Base-by-base conservation (phyloP, 2,888 invertebrate genomes). In the Dioctria linearis region DNA sequence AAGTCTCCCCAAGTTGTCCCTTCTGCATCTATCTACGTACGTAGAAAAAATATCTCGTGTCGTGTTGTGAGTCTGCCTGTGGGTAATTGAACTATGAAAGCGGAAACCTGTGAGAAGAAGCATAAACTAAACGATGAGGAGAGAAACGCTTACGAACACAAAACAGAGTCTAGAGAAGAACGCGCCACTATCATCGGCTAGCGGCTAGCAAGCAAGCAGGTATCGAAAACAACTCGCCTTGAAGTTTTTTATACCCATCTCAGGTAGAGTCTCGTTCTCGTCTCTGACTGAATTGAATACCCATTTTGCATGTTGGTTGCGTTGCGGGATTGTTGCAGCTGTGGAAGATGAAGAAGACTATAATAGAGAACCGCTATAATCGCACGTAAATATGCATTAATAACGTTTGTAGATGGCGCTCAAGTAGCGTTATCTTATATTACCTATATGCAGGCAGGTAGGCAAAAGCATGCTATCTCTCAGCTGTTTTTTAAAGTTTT, bases 391-490 rank as follows among this genome's bases (percentile, higher is more conserved):
- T 73, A 69, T 8, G 51, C 69, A 69, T 69, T 69, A 69, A 51
- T 73, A 73, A 73, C 43, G 59, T 73, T 49, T 40, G 73, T 13
- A 73, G 73, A 73, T 73, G 73, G 73, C 73, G 73, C 73, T 73
- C 59, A 42, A 25, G 73, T 73, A 73, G 73, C 40, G 73, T 13
- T 73, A 73, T 39, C 39, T 69, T 69, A 11, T 65, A 42, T 69
- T 69, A 39, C 51, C 25, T 25, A 25, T 25, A 51, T 51, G 5
- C 69, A 25, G 39, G 5, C 69, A 25, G 25, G 25, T 25, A 25
- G 25, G 25, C 25, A 25, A 25, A 25, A 25, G 49, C 69, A 69
- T 51, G 49, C 69, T 69, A 51, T n/a, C 57, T 73, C 73, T 73
- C 73, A 73, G 73, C 73, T 73, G 73, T 57, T 59, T 73, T 73